phyloP scores from a whole-genome alignment of 1,140 invertebrate genomes.

The Pseudomyrmex cubaensis region DNA sequence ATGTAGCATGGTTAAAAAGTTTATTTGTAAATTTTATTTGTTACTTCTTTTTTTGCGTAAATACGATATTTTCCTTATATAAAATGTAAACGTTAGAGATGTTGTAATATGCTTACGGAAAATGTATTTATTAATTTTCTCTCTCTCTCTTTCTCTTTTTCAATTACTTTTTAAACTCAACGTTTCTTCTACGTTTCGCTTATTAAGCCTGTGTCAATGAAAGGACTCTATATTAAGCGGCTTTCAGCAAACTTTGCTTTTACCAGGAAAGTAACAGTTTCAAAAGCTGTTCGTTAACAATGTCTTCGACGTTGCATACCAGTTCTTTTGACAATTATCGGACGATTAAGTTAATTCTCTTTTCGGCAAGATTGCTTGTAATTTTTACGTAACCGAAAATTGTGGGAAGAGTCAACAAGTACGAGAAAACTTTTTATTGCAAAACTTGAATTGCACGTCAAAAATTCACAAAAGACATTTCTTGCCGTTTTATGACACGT shows the following conservation, averaged over 20 bases:
- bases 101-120: no score
- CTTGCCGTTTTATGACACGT: no score
- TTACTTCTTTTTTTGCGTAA: neutral
- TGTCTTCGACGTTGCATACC: neutral
- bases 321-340: constrained; percentile 1
- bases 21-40: neutral
- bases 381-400: neutral
- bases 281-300: neutral
- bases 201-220: constrained; percentile 5
- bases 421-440: neutral
- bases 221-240: constrained; percentile 4
- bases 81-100: no score
- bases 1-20: neutral
- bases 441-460: neutral
- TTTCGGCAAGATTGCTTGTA: neutral
- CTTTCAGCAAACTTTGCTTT: constrained; percentile 24
- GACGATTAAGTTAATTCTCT: constrained; percentile 14
- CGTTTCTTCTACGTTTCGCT: neutral
- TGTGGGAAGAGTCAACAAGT: neutral
- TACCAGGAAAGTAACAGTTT: constrained; percentile 20
- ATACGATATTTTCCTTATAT: no score
- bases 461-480: neutral
- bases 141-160: no score
- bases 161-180: no score
- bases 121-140: no score